Base-by-base conservation (phyloP, 2,797 vertebrate species). In the Moxostoma hubbsi region DNA sequence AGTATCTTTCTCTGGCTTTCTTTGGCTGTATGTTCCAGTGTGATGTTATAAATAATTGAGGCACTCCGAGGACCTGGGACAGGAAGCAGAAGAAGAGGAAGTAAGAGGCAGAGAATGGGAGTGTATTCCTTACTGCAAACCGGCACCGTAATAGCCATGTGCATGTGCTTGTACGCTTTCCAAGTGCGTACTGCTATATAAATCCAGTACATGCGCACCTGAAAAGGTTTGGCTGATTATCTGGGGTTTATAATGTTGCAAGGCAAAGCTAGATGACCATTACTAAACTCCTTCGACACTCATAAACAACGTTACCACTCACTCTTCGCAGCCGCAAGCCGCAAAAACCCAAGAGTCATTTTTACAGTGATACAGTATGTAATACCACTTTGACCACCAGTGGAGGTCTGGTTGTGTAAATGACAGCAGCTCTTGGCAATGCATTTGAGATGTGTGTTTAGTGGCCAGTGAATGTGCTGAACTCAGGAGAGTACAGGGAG, bases 11-110 rank as follows among this genome's bases (percentile, higher is more conserved):
- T 81, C 64, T 75, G 36, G 2, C 49, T 69, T 53, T 78, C 50
- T 65, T 65, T 73, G 8, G 63, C 75, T 51, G 81, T 82, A 4
- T 36, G 36, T 36, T 36, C 36, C 36, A 36, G 36, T 36, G 78
- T 84, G 86, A 81, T 77, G 85, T 88, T 91, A 90, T 91, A 79
- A 89, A 93, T 92, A 86, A 91, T 92, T 93, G 84, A 36, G 87
- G 90, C 84, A 63, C 87, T 87, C 47, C 77, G 78, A 75, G 81
- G 84, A 78, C 82, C 63, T 24, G 5, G 78, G 64, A 58, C 55
- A 11, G 75, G 59, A 62, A 36, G 36, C 36, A 36, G 36, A 36
- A 36, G 66, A 12, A 64, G 70, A 16, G 47, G 63, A 57, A 61
- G 47, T 13, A 45, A 59, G 50, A 10, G 46, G 51, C 12, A 47